Evolutionary conservation across 2,797 vertebrate genomes (phyloP).

Genomic region (Platyrinchus mystaceus): DNA sequence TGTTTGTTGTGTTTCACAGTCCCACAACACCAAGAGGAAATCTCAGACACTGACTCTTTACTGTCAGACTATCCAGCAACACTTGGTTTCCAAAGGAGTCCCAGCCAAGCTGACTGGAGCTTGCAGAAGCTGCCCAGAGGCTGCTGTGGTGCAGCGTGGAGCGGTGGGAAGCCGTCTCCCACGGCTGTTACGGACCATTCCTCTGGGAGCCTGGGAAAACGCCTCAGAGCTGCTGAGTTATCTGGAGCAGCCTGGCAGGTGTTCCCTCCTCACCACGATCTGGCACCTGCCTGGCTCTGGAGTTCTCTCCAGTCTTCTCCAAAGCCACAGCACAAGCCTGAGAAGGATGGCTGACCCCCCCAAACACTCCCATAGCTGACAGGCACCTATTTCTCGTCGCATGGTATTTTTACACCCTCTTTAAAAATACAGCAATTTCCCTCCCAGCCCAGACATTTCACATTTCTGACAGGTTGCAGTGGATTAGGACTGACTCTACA

Average conservation of each 20-base stretch:
- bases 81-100: conserved; percentile 78
- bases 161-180: conserved; percentile 85
- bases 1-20: conserved; percentile 49
- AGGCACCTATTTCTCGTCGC: background rate
- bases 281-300: conserved; percentile 75
- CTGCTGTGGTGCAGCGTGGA: conserved; percentile 79
- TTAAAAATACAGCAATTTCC: background rate
- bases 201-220: conserved; percentile 89
- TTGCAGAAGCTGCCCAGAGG: conserved; percentile 83
- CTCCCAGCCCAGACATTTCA: background rate
- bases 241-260: conserved; percentile 84
- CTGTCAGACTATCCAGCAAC: conserved; percentile 82
- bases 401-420: background rate
- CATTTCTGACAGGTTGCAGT: background rate
- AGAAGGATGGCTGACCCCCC: background rate
- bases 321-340: conserved; percentile 27
- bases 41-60: conserved; percentile 77
- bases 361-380: background rate
- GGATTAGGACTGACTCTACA: background rate
- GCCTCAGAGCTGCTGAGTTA: conserved; percentile 81
- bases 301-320: conserved; percentile 29
- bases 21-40: conserved; percentile 56
- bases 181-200: conserved; percentile 84
- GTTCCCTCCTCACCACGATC: conserved; percentile 76
- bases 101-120: conserved; percentile 79